Evolutionary conservation across 1,140 invertebrate genomes (phyloP).

Genomic region (Danaus melanippus): DNA sequence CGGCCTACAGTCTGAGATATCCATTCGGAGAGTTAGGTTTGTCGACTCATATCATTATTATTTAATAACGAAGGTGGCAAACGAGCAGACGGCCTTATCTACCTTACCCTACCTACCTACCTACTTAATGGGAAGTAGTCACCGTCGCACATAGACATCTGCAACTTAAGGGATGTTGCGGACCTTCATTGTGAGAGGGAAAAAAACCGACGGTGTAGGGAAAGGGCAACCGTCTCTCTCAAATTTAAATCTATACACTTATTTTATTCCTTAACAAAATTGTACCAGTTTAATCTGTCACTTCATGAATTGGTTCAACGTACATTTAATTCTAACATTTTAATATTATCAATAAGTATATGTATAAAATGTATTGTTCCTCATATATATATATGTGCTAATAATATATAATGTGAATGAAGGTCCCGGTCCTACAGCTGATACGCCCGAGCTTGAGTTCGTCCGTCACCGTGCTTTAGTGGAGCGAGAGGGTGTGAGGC

Average conservation of each 20-base stretch:
- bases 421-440: slow-evolving; percentile 38
- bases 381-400: background rate
- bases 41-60: slow-evolving; percentile 2
- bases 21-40: slow-evolving; percentile 80
- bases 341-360: background rate
- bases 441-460: slow-evolving; percentile 81
- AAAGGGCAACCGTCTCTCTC: too few species aligned
- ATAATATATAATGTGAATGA: background rate
- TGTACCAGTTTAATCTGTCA: too few species aligned
- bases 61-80: background rate
- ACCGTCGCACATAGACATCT: too few species aligned
- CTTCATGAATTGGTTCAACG: too few species aligned
- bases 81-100: background rate
- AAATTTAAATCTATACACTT: too few species aligned
- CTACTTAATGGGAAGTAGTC: too few species aligned
- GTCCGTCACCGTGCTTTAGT: slow-evolving; percentile 84
- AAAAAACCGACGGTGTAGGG: too few species aligned
- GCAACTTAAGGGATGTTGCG: too few species aligned
- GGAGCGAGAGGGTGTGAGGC: slow-evolving; percentile 82
- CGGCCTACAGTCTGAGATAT: slow-evolving; percentile 80
- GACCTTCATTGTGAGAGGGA: too few species aligned
- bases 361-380: background rate
- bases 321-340: too few species aligned
- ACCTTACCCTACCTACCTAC: too few species aligned
- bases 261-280: too few species aligned